Evolutionary conservation across 1,140 invertebrate genomes (phyloP).

Genomic region (Saccostrea cuccullata): DNA sequence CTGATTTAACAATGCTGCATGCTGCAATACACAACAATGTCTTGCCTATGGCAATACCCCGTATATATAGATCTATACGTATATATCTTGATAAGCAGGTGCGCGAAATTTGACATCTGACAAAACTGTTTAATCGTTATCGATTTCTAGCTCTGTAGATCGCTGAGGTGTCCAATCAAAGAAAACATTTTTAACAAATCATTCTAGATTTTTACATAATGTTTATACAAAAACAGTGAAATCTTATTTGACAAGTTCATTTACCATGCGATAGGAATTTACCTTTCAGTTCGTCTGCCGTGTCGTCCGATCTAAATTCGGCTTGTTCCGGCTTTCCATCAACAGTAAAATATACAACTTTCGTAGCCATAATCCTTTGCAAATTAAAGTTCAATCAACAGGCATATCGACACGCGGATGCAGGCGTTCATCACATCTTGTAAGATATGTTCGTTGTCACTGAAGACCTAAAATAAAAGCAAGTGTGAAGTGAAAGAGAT

Average conservation of each 20-base stretch:
- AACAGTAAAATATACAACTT: constrained; percentile 70
- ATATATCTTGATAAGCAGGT: too few relatives aligned
- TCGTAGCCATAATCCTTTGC: constrained; percentile 63
- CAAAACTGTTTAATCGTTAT: too few relatives aligned
- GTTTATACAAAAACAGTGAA: too few relatives aligned
- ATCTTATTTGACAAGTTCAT: background rate
- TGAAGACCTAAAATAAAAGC: background rate
- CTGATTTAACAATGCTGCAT: too few relatives aligned
- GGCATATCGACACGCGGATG: constrained; percentile 12
- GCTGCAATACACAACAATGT: too few relatives aligned
- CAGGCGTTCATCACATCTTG: constrained; percentile 23
- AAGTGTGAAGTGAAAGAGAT: constrained; percentile 28
- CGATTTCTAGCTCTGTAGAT: too few relatives aligned
- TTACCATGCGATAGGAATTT: constrained; percentile 37
- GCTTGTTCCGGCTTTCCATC: constrained; percentile 68
- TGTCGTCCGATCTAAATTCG: constrained; percentile 69
- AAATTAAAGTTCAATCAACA: background rate
- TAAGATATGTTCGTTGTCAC: constrained; percentile 1
- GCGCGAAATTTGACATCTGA: too few relatives aligned
- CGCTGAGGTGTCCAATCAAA: too few relatives aligned
- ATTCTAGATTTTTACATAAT: too few relatives aligned
- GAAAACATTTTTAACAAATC: too few relatives aligned
- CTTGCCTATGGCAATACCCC: too few relatives aligned
- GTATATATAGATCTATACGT: too few relatives aligned
- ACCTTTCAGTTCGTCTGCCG: constrained; percentile 70